Evolutionary conservation across 2,888 invertebrate species (phyloP), one percentile per base, ranked within the genome.

Genomic region (Drosophila meridiana): DNA sequence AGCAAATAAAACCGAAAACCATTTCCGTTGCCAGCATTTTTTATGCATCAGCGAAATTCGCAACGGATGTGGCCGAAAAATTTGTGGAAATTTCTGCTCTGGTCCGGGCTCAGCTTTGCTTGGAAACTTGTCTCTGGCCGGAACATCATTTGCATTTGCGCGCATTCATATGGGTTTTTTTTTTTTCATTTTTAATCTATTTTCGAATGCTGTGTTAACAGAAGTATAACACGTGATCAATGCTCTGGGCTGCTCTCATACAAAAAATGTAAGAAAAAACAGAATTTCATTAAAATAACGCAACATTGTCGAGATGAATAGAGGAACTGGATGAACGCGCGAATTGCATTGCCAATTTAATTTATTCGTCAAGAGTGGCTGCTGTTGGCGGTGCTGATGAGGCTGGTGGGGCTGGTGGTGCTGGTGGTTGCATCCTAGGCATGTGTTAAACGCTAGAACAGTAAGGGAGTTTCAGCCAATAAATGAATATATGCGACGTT

Each of bases 231-330:
- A 58, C 60, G 43, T 60, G 65, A 59, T 72, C 62, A 58, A 59
- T 69, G 63, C 61, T 40, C 58, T 40, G 20, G 34, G 45, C 32
- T 53, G 59, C 50, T 53, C 28, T 38, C 20, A 45, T 61, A 43
- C n/a, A 14, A 65, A 67, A 70, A 63, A 53, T 36, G 43, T 20
- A 52, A 14, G 20, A 26, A 14, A 64, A 56, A 65, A 57, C 32
- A 56, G 66, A 72, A 78, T 84, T 82, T 82, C 66, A 67, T 78
- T 82, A 70, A 82, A 75, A 82, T 69, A 82, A 78, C 72, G 75
- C 68, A 69, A 66, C 70, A 70, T 67, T 58, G 67, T 69, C 20
- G 48, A 57, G 42, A 65, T 14, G 28, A 28, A 67, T 28, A n/a
- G 55, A 55, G 14, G 58, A 30, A 9, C 45, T 64, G 69, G 28